Conservation (phyloP, 1,140 invertebrate genomes). For the Steinernema feltiae region DNA sequence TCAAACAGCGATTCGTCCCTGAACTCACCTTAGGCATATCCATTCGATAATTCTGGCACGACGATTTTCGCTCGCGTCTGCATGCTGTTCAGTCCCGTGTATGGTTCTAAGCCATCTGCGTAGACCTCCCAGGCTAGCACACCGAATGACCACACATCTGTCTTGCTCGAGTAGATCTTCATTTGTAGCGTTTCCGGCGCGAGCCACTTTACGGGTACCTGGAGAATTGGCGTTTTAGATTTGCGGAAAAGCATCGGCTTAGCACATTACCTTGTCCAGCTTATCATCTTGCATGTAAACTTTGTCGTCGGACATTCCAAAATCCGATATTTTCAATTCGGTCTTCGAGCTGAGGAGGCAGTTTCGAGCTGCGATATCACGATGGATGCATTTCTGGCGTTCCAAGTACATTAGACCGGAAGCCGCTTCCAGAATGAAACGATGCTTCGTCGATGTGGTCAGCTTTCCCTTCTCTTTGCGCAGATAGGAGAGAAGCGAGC, state of each 20-base stretch:
- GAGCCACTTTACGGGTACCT: conserved; percentile 40
- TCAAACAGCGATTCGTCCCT: not conserved
- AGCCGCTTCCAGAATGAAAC: conserved; percentile 29
- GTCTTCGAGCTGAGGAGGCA: conserved; percentile 85
- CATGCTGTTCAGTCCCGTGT: conserved; percentile 28
- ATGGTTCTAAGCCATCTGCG: conserved; percentile 32
- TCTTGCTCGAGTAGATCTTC: conserved; percentile 35
- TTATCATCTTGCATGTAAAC: conserved; percentile 88
- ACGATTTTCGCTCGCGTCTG: conserved; percentile 60
- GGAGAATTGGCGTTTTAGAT: not conserved
- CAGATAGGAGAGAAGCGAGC: conserved; percentile 19
- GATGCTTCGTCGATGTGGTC: conserved; percentile 39
- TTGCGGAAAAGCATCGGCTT: not conserved
- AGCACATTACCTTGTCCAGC: conserved; percentile 73
- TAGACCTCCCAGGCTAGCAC: conserved; percentile 42
- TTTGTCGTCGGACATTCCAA: conserved; percentile 86
- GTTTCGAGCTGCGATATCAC: conserved; percentile 91
- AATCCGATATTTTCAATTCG: conserved; percentile 83
- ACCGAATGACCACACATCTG: conserved; percentile 39
- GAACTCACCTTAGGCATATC: conserved; percentile 21
- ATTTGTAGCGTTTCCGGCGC: conserved; percentile 36
- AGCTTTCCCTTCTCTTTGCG: conserved; percentile 21
- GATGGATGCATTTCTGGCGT: conserved; percentile 73
- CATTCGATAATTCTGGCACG: conserved; percentile 65
- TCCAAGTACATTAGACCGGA: conserved; percentile 36